Evolutionary conservation across 2,888 invertebrate genomes (phyloP), one percentile per base, ranked within the genome.

Genomic region (Yponomeuta evonymella): DNA sequence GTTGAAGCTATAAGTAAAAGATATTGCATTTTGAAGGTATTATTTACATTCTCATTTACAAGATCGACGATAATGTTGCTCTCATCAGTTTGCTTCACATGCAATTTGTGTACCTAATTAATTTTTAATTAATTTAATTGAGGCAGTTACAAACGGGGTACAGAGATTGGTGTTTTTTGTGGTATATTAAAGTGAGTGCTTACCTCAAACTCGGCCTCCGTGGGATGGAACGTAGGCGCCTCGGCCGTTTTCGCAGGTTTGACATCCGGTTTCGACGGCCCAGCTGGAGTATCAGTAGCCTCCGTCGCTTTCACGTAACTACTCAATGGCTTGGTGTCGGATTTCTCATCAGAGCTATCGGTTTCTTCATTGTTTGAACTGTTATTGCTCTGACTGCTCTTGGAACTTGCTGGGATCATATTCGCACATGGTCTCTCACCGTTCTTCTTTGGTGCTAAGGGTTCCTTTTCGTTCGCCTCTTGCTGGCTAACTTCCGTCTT

Each of bases 221-320:
- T 95, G 0, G 97, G 98, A 79, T 95, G 93, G 83, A 96, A 98
- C 0, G 95, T 94, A 0, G 96, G 97, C 0, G 97, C 97, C 74
- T 96, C 95, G 0, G 95, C 93, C 75, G 96, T 86, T 76, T 93
- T 92, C 0, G 94, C 93, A 23, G 65, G 29, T 2, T 23, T 29
- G 2, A 33, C 30, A 29, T 29, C 30, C 29, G 30, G 3, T 10
- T 29, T 65, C 33, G 65, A 65, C 30, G 65, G 30, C 10, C 11
- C 33, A 11, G 30, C 11, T 30, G 12, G 11, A 33, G 8, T 1
- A 9, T 29, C 30, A 29, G 3, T 10, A 12, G 33, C 33, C 29
- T 65, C 11, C 12, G 3, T 65, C 23, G 64, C 29, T 29, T 29
- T 29, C 3, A 29, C 65, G 12, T 65, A 29, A 64, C 29, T 65